Conservation (phyloP, 2,113 vertebrate species). For the Emydura subglobosa region DNA sequence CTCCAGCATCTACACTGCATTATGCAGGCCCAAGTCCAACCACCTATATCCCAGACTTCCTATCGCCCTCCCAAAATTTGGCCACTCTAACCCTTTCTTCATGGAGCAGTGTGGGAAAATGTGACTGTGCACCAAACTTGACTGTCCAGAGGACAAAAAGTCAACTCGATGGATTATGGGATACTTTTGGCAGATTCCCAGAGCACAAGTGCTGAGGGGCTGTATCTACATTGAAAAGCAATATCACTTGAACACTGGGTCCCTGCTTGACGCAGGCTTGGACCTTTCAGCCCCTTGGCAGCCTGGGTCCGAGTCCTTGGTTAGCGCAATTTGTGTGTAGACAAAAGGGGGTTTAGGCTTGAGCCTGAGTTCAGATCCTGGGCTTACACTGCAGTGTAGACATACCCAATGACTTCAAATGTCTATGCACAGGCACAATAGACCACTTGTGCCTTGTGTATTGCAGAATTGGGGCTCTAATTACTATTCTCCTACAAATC, state of each 20-base stretch:
- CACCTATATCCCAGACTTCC: neutral
- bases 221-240: neutral
- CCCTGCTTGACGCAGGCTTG: neutral
- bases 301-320: neutral
- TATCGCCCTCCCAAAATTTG: neutral
- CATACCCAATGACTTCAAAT: neutral
- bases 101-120: neutral
- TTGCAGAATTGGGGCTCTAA: neutral
- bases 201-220: neutral
- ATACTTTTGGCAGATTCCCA: neutral
- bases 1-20: too few relatives aligned
- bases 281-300: neutral
- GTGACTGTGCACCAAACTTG: neutral
- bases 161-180: neutral
- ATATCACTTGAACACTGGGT: neutral
- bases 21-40: too few relatives aligned
- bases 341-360: neutral
- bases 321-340: neutral
- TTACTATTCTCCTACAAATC: neutral
- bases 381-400: neutral
- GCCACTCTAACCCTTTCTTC: neutral
- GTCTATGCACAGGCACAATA: neutral
- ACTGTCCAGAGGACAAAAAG: neutral
- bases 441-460: rapidly evolving
- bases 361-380: neutral